Base-by-base conservation (phyloP, 1,140 invertebrate species). In the Drosophila kurseongensis region DNA sequence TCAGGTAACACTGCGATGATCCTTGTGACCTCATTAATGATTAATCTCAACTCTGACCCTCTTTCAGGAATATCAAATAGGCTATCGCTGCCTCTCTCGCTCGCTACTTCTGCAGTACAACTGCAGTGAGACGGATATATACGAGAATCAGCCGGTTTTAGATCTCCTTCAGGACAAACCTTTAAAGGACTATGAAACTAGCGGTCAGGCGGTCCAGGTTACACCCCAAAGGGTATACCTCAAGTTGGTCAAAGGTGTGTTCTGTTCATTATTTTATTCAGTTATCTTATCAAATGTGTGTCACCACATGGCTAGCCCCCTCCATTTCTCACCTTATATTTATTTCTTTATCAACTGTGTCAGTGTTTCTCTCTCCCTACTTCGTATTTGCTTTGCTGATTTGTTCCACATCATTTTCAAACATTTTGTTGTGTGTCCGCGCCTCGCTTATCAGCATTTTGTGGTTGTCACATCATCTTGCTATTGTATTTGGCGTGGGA, bases 171-270 rank as follows among this genome's bases (percentile, higher is more conserved):
- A 76, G 51, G 52, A 93, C 16, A 62, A 65, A 1, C 74, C 92
- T 4, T 90, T 93, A 27, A 92, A 92, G 61, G 93, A 93, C 60
- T 93, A 93, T 23, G 67, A 78, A 9, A 63, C 72, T 1, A 61
- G 42, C 12, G 71, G 86, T 52, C 91, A 94, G 58, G 94, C 95
- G 8, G 92, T 95, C 29, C 95, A 95, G 79, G 92, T 95, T 45
- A 92, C 91, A 65, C 95, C 95, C 6, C 95, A 95, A 74, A 78
- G 92, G 50, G 92, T 95, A 1, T 91, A 88, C 48, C 80, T 95
- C 4, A 94, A 92, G 71, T 88, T 95, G 27, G 91, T 94, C 69
- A 92, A 93, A 72, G 81, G 91, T 75, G 75, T 57, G 38, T 50
- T 8, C 10, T 13, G 16, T 12, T 23, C 18, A 40, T 41, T 52